Percentiles rank a stretch among this genome's conserved stretches.
phyloP scores from a whole-genome alignment of 2,888 invertebrate genomes.

The Eutolmus rufibarbis region DNA sequence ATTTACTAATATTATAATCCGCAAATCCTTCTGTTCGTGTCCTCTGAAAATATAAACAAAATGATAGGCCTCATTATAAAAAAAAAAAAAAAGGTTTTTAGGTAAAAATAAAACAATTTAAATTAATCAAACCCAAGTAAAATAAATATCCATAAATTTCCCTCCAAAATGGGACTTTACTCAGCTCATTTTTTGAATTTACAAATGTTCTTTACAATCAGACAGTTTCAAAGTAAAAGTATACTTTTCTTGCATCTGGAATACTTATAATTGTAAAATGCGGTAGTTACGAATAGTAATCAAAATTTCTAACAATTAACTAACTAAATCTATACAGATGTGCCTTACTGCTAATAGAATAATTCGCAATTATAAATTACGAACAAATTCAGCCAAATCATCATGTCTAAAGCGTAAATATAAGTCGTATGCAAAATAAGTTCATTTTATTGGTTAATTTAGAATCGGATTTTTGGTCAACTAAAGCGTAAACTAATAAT shows the following conservation, averaged over 20 bases:
- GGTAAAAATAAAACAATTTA: neutral
- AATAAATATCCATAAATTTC: neutral
- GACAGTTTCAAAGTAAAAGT: neutral
- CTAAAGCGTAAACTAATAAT: neutral
- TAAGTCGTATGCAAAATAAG: neutral
- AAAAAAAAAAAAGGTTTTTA: neutral
- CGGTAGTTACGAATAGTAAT: neutral
- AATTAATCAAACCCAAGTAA: neutral
- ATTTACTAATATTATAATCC: too few relatives aligned
- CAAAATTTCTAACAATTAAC: neutral
- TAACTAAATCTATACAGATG: neutral
- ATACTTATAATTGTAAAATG: neutral
- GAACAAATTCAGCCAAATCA: neutral
- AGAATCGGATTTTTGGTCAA: neutral
- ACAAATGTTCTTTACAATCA: neutral
- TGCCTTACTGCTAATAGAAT: neutral
- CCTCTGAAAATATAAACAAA: too few relatives aligned
- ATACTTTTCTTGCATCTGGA: slow-evolving; percentile 5
- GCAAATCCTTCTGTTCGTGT: too few relatives aligned
- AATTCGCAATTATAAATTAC: neutral
- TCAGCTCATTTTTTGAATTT: neutral
- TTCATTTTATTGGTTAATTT: neutral
- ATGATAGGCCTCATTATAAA: neutral
- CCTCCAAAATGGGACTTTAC: neutral
- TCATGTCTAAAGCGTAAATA: neutral